phyloP scores from a whole-genome alignment of 1,140 invertebrate genomes.

The Sitobion miscanthi region DNA sequence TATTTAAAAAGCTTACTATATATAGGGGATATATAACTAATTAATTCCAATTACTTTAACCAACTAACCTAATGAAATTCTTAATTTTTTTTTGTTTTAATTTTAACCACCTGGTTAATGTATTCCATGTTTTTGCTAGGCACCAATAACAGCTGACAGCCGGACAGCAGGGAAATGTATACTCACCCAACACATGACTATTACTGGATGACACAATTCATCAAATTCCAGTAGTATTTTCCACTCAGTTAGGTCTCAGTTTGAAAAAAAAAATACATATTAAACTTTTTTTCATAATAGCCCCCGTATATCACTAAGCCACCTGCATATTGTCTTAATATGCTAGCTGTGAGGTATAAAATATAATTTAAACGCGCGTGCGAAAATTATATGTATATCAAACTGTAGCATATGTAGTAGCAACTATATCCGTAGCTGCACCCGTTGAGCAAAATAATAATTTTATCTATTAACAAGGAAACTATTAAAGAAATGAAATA shows the following conservation, averaged over 20 bases:
- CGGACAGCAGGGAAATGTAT: constrained; percentile 7
- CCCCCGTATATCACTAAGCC: not conserved
- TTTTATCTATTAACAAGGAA: not conserved
- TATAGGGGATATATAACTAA: not conserved
- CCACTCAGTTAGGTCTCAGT: not conserved
- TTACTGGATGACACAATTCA: constrained; percentile 10
- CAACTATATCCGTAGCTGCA: not conserved
- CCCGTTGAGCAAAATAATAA: not conserved
- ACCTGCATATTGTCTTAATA: constrained; percentile 20
- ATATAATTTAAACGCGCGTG: not conserved
- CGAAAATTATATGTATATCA: not conserved
- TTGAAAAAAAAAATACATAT: not conserved
- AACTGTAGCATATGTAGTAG: not conserved
- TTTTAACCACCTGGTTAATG: constrained; percentile 25
- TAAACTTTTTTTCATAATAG: not conserved
- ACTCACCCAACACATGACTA: not conserved
- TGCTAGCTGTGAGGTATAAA: not conserved
- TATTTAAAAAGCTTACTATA: not conserved
- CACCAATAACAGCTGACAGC: constrained; percentile 2
- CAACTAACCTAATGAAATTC: not conserved
- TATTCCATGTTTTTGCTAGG: not conserved
- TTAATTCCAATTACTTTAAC: not conserved
- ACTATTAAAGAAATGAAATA: not conserved
- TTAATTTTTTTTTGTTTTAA: not conserved
- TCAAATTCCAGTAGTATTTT: constrained; percentile 19